phyloP scores from a whole-genome alignment of 2,113 vertebrate genomes.

The Malurus melanocephalus region DNA sequence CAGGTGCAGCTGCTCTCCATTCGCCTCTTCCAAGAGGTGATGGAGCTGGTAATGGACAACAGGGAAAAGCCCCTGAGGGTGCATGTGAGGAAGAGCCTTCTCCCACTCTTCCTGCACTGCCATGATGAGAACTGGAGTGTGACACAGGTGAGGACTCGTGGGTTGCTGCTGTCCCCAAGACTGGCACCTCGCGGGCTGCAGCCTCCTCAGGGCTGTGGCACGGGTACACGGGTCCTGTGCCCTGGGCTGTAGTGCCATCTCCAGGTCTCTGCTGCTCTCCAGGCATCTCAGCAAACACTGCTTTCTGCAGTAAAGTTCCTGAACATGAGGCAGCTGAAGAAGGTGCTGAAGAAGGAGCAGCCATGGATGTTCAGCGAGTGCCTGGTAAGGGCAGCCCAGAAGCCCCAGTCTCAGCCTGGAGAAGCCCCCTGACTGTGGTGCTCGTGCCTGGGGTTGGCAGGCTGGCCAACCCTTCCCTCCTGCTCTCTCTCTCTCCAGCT shows the following conservation, averaged over 20 bases:
- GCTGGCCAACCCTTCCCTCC: neutral
- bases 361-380: accelerated
- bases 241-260: neutral
- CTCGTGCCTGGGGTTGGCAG: too few relatives aligned
- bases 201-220: neutral
- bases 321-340: neutral
- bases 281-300: neutral
- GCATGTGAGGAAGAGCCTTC: neutral
- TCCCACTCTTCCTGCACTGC: neutral
- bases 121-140: accelerated
- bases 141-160: accelerated
- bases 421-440: accelerated
- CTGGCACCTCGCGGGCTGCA: accelerated
- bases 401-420: neutral
- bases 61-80: neutral
- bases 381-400: neutral
- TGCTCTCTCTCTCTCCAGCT: neutral
- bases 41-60: neutral
- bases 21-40: neutral
- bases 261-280: accelerated
- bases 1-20: neutral
- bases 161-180: neutral
- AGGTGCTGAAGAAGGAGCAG: neutral
- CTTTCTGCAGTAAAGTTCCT: neutral
- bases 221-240: accelerated